Conservation (phyloP, 2,113 vertebrate species). For the Notechis scutatus region DNA sequence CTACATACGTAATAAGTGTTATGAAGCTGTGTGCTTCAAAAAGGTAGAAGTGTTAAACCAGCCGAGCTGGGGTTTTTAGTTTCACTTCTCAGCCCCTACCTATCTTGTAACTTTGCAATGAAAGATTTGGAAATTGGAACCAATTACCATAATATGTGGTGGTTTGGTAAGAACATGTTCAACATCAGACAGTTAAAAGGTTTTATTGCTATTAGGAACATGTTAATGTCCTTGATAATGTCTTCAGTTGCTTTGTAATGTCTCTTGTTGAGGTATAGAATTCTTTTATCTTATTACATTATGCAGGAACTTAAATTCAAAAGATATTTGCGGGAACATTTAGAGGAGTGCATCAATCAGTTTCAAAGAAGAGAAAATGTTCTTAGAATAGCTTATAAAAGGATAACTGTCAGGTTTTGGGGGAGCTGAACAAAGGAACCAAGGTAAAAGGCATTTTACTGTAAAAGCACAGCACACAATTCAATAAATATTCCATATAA, state of each 20-base stretch:
- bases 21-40: constrained; percentile 17
- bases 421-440: constrained; percentile 72
- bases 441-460: constrained; percentile 78
- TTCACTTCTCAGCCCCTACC: constrained; percentile 62
- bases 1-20: constrained; percentile 12
- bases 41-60: constrained; percentile 27
- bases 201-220: constrained; percentile 82
- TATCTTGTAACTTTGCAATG: constrained; percentile 70
- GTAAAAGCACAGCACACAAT: constrained; percentile 75
- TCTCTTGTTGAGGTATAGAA: constrained; percentile 82
- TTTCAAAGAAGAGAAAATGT: constrained; percentile 80
- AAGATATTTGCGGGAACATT: constrained; percentile 83
- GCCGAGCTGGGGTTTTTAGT: constrained; percentile 52
- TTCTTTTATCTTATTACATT: constrained; percentile 87
- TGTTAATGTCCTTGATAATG: constrained; percentile 83
- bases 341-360: constrained; percentile 83
- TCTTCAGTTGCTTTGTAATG: constrained; percentile 83
- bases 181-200: constrained; percentile 82
- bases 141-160: constrained; percentile 80
- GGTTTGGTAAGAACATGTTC: constrained; percentile 77
- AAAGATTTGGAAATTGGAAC: constrained; percentile 74
- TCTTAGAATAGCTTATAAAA: constrained; percentile 80
- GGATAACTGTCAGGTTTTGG: constrained; percentile 84
- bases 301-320: constrained; percentile 83
- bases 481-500: constrained; percentile 81